Conservation (phyloP, 1,140 invertebrate species). For the Diorhabda elongata region DNA sequence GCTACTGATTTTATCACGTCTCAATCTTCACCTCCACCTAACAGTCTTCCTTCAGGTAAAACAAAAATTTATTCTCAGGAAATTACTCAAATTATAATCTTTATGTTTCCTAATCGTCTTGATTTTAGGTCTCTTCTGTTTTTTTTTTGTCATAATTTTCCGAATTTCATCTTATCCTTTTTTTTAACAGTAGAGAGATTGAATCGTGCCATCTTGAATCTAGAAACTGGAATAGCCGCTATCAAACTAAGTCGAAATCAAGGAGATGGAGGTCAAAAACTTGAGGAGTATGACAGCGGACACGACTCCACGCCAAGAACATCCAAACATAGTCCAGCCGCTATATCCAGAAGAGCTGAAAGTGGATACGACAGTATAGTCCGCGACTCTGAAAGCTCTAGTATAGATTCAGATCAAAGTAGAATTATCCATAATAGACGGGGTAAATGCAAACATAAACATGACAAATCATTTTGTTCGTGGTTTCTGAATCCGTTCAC, state of each 20-base stretch:
- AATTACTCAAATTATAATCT: no score
- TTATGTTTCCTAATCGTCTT: no score
- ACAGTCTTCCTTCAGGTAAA: slow-evolving; percentile 48
- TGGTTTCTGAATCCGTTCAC: slow-evolving; percentile 65
- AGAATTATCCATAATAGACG: slow-evolving; percentile 59
- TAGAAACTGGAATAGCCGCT: slow-evolving; percentile 54
- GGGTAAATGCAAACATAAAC: slow-evolving; percentile 52
- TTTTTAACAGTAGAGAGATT: slow-evolving; percentile 47
- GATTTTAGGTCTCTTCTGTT: no score
- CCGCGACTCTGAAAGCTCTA: slow-evolving; percentile 79
- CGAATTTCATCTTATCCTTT: no score
- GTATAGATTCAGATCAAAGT: slow-evolving; percentile 72
- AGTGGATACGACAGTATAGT: slow-evolving; percentile 88
- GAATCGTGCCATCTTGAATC: slow-evolving; percentile 54
- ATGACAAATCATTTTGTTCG: slow-evolving; percentile 58
- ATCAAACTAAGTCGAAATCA: slow-evolving; percentile 53
- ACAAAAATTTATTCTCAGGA: no score
- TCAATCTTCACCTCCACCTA: slow-evolving; percentile 51
- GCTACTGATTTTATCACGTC: slow-evolving; percentile 32
- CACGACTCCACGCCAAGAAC: slow-evolving; percentile 73
- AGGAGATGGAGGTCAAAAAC: slow-evolving; percentile 56
- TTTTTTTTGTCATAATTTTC: no score
- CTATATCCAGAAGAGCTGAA: slow-evolving; percentile 68
- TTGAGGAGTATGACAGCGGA: slow-evolving; percentile 74
- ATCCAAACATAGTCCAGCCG: slow-evolving; percentile 69